These are phyloP conservation scores for Rousettus madagascariensis DNA, from an alignment of 2,797 vertebrate species.

Conservation along the genomic window DNA sequence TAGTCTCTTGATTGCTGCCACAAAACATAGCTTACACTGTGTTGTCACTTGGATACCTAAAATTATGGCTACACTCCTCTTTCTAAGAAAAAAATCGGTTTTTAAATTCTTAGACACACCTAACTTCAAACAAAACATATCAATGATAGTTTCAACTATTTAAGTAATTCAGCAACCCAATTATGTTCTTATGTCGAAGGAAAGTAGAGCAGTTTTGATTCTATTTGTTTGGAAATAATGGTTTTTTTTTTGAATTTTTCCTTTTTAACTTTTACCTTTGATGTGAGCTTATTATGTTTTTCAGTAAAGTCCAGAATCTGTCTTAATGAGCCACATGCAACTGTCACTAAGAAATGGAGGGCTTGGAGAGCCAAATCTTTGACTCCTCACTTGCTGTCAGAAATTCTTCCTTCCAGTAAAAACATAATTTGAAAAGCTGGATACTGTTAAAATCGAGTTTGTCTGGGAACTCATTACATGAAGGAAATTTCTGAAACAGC, in stretches of 20 bases:
- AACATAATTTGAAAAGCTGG: conserved; percentile 6
- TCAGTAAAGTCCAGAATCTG: neutral
- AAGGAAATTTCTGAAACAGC: neutral
- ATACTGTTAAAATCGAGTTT: neutral
- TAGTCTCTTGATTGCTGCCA: neutral
- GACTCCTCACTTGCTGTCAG: neutral
- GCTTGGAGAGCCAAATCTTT: neutral
- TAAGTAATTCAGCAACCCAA: neutral
- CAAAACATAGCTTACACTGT: neutral
- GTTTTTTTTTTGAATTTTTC: neutral
- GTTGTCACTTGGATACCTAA: neutral
- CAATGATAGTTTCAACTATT: neutral
- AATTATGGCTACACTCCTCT: neutral
- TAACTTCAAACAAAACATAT: neutral
- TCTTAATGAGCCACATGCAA: neutral
- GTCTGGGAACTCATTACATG: neutral
- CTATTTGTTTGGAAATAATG: neutral
- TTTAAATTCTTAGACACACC: neutral
- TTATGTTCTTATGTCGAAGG: neutral
- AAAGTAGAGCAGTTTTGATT: neutral
- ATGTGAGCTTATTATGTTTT: neutral
- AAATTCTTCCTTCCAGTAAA: neutral
- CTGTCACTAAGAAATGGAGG: neutral
- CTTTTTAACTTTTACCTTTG: neutral
- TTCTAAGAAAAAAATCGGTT: neutral